Evolutionary conservation across 2,113 vertebrate species (phyloP).

Genomic region (Aphyosemion australe): DNA sequence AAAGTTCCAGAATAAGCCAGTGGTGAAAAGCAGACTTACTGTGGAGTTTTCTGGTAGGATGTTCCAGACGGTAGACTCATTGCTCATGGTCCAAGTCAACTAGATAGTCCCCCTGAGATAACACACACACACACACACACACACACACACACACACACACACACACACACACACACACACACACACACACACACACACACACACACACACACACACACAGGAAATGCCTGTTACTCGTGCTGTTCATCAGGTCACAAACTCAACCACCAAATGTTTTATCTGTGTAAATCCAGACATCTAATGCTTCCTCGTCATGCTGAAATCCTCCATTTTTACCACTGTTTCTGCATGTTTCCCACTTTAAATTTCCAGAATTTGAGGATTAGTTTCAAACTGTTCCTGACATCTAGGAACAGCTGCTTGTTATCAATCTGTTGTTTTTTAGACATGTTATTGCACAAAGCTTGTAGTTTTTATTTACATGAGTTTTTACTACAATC

Average conservation of each 20-base stretch:
- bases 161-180: too few relatives aligned
- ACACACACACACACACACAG: constrained; percentile 39
- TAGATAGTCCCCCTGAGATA: constrained; percentile 77
- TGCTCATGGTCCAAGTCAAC: constrained; percentile 89
- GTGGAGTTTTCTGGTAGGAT: constrained; percentile 86
- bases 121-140: constrained; percentile 49
- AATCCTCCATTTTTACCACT: neutral
- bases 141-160: too few relatives aligned
- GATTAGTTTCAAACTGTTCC: neutral
- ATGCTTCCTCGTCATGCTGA: neutral
- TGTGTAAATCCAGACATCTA: neutral
- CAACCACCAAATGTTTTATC: constrained; percentile 18
- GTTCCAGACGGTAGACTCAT: constrained; percentile 90
- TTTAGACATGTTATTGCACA: neutral
- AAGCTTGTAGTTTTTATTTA: too few relatives aligned
- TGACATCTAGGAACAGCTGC: neutral
- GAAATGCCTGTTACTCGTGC: constrained; percentile 55
- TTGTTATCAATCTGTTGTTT: neutral
- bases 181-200: too few relatives aligned
- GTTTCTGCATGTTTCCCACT: neutral
- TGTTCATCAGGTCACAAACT: constrained; percentile 47
- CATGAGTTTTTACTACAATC: too few relatives aligned
- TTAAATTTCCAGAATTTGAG: neutral
- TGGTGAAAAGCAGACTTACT: constrained; percentile 80
- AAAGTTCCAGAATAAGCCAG: constrained; percentile 44